A percentile compares a stretch with the other conserved stretches of the same genome.
phyloP scores from a whole-genome alignment of 2,888 invertebrate genomes.

The Xestia c-nigrum region DNA sequence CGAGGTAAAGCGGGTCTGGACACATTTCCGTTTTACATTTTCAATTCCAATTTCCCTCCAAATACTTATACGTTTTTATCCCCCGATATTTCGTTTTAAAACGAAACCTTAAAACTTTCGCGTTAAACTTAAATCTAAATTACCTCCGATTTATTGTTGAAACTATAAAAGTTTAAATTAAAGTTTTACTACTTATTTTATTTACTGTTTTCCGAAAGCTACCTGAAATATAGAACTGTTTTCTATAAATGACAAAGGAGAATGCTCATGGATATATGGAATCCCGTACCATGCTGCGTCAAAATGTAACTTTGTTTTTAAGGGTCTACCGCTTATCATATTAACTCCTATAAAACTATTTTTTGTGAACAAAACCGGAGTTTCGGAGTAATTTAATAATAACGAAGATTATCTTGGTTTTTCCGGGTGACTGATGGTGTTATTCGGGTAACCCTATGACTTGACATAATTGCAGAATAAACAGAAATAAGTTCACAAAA shows the following conservation, averaged over 20 bases:
- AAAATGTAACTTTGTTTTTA: too few relatives aligned
- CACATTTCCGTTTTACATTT: constrained; percentile 41
- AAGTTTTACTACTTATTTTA: not conserved
- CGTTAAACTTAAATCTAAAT: not conserved
- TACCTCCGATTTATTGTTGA: not conserved
- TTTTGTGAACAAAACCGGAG: too few relatives aligned
- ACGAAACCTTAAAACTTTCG: constrained; percentile 15
- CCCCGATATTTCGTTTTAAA: constrained; percentile 11
- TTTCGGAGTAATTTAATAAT: too few relatives aligned
- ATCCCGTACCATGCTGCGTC: too few relatives aligned
- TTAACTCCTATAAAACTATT: too few relatives aligned
- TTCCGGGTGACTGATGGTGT: too few relatives aligned
- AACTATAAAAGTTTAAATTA: constrained; percentile 1
- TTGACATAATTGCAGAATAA: too few relatives aligned
- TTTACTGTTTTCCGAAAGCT: not conserved
- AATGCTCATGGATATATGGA: too few relatives aligned
- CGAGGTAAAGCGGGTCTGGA: not conserved
- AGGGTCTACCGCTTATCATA: too few relatives aligned
- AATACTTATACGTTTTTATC: constrained; percentile 22
- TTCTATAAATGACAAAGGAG: not conserved
- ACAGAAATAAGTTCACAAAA: too few relatives aligned
- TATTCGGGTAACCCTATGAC: too few relatives aligned
- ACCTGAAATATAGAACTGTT: not conserved
- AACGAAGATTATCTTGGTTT: too few relatives aligned
- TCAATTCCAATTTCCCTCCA: constrained; percentile 33